A percentile compares a stretch with the other conserved stretches of the same genome.
phyloP scores from a whole-genome alignment of 2,888 invertebrate species.

The Andrena minutula region DNA sequence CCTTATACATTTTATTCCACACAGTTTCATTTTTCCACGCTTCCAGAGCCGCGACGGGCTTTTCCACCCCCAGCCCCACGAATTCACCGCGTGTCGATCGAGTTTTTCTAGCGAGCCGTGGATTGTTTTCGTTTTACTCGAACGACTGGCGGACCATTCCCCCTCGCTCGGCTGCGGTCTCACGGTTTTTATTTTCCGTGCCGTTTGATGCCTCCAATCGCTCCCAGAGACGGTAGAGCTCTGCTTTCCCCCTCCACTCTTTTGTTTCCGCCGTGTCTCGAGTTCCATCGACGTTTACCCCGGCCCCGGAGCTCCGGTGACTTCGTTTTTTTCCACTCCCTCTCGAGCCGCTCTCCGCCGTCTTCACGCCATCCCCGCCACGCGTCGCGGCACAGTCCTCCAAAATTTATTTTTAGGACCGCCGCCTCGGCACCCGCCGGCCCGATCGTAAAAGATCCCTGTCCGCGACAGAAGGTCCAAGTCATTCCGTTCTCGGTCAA shows the following conservation, averaged over 20 bases:
- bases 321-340: not conserved
- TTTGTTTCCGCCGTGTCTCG: no score
- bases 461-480: slow-evolving; percentile 23
- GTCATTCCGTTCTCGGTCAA: slow-evolving; percentile 43
- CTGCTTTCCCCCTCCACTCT: no score
- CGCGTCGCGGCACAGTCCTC: not conserved
- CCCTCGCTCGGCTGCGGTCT: slow-evolving; percentile 1
- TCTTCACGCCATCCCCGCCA: not conserved
- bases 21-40: slow-evolving; percentile 15
- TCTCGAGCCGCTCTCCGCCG: not conserved
- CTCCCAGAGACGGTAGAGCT: no score
- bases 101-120: slow-evolving; percentile 19
- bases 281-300: not conserved
- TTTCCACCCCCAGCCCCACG: not conserved
- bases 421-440: not conserved
- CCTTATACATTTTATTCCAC: slow-evolving; percentile 23
- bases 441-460: slow-evolving; percentile 18
- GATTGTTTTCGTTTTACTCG: slow-evolving; percentile 43
- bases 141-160: not conserved
- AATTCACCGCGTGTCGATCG: slow-evolving; percentile 26
- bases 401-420: slow-evolving; percentile 3
- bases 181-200: slow-evolving; percentile 23
- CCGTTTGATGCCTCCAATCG: slow-evolving; percentile 17
- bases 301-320: not conserved
- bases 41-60: not conserved